phyloP scores from a whole-genome alignment of 2,797 vertebrate species.

The Pseudomugil gertrudae region DNA sequence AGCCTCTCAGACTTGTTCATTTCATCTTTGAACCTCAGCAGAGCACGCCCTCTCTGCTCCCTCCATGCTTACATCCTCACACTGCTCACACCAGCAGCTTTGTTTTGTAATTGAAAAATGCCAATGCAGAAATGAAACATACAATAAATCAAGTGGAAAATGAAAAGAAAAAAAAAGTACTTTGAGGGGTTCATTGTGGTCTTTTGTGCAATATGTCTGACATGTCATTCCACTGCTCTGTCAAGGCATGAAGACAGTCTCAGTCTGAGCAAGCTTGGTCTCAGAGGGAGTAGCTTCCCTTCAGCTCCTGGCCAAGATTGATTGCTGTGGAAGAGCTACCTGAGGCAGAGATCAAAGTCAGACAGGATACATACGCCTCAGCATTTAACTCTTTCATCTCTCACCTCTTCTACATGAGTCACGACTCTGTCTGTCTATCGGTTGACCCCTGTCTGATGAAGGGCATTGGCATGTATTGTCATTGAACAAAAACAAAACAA shows the following conservation, averaged over 20 bases:
- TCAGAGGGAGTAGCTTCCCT: slow-evolving; percentile 48
- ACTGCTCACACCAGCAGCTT: slow-evolving; percentile 14
- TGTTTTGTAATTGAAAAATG: slow-evolving; percentile 22
- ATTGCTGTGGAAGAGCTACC: slow-evolving; percentile 76
- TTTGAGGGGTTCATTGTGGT: slow-evolving; percentile 28
- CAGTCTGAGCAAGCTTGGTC: slow-evolving; percentile 62
- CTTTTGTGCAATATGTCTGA: slow-evolving; percentile 18
- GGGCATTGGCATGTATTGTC: neutral
- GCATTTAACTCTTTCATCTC: slow-evolving; percentile 81
- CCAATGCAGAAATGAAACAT: slow-evolving; percentile 8
- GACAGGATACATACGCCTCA: slow-evolving; percentile 70
- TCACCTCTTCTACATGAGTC: slow-evolving; percentile 57
- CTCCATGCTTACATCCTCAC: slow-evolving; percentile 37
- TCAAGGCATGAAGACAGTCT: slow-evolving; percentile 44
- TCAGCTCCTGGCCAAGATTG: slow-evolving; percentile 70
- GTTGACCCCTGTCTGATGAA: slow-evolving; percentile 56
- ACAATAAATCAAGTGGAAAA: slow-evolving; percentile 25
- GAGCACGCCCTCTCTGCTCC: slow-evolving; percentile 53
- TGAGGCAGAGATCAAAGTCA: slow-evolving; percentile 83
- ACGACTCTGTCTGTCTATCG: slow-evolving; percentile 68
- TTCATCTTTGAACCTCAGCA: slow-evolving; percentile 78
- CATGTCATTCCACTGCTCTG: slow-evolving; percentile 31
- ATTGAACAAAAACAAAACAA: slow-evolving; percentile 22
- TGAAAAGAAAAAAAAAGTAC: slow-evolving; percentile 16
- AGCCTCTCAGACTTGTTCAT: slow-evolving; percentile 60